Base-by-base conservation (phyloP, 2,797 vertebrate species). In the Gymnoscopelus microlampas region DNA sequence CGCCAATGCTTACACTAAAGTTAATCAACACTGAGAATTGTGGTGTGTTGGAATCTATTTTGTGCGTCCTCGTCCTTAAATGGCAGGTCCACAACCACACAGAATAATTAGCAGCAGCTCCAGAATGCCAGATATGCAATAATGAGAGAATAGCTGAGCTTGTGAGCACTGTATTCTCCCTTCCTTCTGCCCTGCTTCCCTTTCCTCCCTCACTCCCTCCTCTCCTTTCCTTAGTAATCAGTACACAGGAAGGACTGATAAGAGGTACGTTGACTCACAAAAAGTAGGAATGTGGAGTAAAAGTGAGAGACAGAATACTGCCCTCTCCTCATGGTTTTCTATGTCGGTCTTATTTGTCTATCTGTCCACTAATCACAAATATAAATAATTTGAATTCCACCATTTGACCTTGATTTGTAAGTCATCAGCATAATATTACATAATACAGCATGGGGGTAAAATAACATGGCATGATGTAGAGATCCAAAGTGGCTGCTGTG, bases 191-290 rank as follows among this genome's bases (percentile, higher is more conserved):
- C 53, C 77, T 10, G 29, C 50, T 59, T 59, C 48, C 23, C 53
- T 60, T 7, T 59, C 24, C 63, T 66, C 59, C 54, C 29, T 47
- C 71, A 60, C 80, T 66, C 69, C 74, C 77, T 63, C 74, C 63
- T 70, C 77, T 63, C 73, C 63, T 70, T 69, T 70, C 74, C 80
- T 71, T 3, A 69, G 61, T 76, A 78, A 83, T 90, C 79, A 84
- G 86, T 57, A 77, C 76, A 84, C 85, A 92, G 89, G 90, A 93
- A 92, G 76, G 58, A 53, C 56, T 71, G 89, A 92, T 89, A 89
- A 88, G 77, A 76, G 68, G 63, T 74, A 78, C 74, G 73, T 90
- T 88, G 85, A 88, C 86, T 89, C 82, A 83, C 81, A 69, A 44
- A 62, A 57, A 53, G 56, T 44, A 49, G 73, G 73, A 76, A 82